Percentiles rank a stretch among this genome's conserved stretches.
phyloP scores from a whole-genome alignment of 1,140 invertebrate species.

The Nomia melanderi region DNA sequence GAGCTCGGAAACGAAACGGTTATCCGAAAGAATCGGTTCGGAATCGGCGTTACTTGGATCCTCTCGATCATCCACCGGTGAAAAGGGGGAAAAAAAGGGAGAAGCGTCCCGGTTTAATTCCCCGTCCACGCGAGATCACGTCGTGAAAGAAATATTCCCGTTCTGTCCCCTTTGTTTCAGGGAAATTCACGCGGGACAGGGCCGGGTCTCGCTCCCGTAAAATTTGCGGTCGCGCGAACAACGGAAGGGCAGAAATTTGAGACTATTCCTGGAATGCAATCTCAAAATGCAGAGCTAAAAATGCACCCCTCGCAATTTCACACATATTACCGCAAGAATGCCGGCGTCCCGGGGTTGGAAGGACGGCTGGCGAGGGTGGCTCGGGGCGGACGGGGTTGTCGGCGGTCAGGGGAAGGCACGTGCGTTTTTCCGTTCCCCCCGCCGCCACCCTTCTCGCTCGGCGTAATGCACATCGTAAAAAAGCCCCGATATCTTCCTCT shows the following conservation, averaged over 20 bases:
- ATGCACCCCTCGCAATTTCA: conserved; percentile 70
- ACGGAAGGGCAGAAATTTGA: conserved; percentile 62
- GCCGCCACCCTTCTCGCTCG: conserved; percentile 16
- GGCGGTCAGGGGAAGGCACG: conserved; percentile 50
- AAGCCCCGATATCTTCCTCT: conserved; percentile 50
- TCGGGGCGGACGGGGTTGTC: conserved; percentile 1
- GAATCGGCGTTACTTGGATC: no score
- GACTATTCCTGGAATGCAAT: conserved; percentile 69
- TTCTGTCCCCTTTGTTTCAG: conserved; percentile 3
- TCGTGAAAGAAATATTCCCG: not conserved
- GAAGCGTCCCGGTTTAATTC: not conserved
- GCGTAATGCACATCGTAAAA: conserved; percentile 52
- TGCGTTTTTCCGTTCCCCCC: conserved; percentile 58
- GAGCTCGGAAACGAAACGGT: no score
- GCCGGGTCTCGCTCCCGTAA: conserved; percentile 7
- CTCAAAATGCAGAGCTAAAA: conserved; percentile 69
- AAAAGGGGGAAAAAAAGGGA: not conserved
- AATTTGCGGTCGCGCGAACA: conserved; percentile 42
- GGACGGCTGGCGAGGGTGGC: conserved; percentile 2
- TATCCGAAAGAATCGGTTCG: no score
- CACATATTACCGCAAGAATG: conserved; percentile 70
- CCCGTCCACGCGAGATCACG: not conserved
- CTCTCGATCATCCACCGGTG: no score
- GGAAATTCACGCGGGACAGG: conserved; percentile 49
- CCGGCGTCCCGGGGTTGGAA: conserved; percentile 8